Evolutionary conservation across 2,113 vertebrate species (phyloP), one percentile per base, ranked within the genome.

Genomic region (Triplophysa dalaica): DNA sequence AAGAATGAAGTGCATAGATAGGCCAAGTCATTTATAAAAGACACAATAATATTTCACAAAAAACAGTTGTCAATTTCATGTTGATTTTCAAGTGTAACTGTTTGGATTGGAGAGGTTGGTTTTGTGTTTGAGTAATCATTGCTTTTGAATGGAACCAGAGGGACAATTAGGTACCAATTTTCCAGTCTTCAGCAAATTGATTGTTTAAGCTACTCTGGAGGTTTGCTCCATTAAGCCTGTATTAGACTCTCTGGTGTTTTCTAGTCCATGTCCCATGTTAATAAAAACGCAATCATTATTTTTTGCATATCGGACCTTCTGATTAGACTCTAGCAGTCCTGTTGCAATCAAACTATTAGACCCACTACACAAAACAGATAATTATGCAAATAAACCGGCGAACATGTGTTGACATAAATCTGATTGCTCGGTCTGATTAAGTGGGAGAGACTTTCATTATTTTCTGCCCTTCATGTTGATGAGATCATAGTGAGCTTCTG

Each of bases 271-370:
- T 75, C 73, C 21, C 19, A 21, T 1, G 60, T 89, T 89, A 92
- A 91, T 91, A 92, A 91, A 89, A 90, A 91, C 90, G 84, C 89
- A 90, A 90, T 90, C 89, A 89, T 83, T 88, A 90, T 87, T 88
- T 38, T 89, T 83, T 84, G 87, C 87, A 88, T 52, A 10, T 61
- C 8, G 9, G 45, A 65, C 26, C 17, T 54, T 52, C n/a, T 77
- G 61, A 64, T 75, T 60, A 8, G n/a, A 8, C 14, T 41, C 38
- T 52, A 67, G 26, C 65, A 76, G 52, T 68, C 19, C 65, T 43
- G 29, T 54, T 29, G 58, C 63, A 78, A 72, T 26, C 69, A 61
- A 78, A 81, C 50, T 52, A 52, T 74, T 75, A 14, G 16, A 22
- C 21, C 14, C 9, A 54, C 21, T 41, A 69, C 48, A 63, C 24